Base-by-base conservation (phyloP, 2,888 invertebrate genomes). In the Dryobota labecula region DNA sequence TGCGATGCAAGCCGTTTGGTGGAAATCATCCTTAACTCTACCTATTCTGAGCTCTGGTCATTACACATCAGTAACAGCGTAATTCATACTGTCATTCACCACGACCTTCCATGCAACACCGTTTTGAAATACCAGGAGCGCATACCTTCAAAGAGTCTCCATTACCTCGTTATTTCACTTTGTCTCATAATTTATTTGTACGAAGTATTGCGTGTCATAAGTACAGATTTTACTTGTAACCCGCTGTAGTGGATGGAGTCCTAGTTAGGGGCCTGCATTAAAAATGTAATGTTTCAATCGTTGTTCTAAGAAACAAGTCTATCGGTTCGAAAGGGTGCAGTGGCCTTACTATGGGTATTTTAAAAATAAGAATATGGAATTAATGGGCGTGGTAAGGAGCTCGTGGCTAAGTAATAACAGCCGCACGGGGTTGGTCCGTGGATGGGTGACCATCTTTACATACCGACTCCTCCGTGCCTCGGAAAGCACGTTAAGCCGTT, bases 261-360 rank as follows among this genome's bases (percentile, higher is more conserved):
- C 72, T 71, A 77, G 75, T 88, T 87, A 85, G 82, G 73, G 75
- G 81, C 67, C 64, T 56, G 69, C 89, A 93, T 94, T 92, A 94
- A 94, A 93, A 92, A 92, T 94, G 89, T 90, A 94, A 91, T 90
- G 87, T 89, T 92, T 92, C 93, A 91, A 92, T 92, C 88, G 90
- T 66, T 84, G 70, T 94, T 90, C 92, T 78, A 76, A 89, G 93
- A 91, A 93, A 94, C 90, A 84, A 91, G 90, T 93, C 90, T 90
- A 93, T 94, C 90, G 88, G 79, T 84, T 76, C 38, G 73, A 69
- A 66, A 70, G 63, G 72, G 73, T 76, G 71, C 70, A 73, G 49
- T 76, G 43, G 63, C 51, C 58, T 33, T 80, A 74, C 84, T 70
- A 75, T 7, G 56, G 63, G 41, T 54, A 1, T 8, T 15, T n/a